phyloP scores from a whole-genome alignment of 2,888 invertebrate genomes.

The Adineta ricciae region DNA sequence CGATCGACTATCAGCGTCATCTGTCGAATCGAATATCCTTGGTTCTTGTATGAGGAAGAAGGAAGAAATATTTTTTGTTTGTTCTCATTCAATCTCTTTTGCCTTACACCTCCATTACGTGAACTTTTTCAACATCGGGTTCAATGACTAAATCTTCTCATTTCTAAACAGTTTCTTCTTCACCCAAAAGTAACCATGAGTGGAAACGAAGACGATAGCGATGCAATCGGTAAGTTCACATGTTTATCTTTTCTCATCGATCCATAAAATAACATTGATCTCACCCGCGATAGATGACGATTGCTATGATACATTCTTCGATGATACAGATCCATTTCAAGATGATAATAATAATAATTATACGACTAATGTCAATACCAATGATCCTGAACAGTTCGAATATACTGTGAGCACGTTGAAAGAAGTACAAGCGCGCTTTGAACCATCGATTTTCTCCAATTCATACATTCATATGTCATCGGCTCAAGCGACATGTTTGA shows the following conservation, averaged over 20 bases:
- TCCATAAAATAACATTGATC: not conserved
- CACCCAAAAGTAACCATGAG: not conserved
- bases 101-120: not conserved
- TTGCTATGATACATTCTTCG: not conserved
- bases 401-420: not conserved
- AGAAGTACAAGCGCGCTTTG: not conserved
- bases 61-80: not conserved
- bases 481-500: not conserved
- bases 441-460: not conserved
- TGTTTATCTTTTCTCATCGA: not conserved
- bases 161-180: not conserved
- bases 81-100: not conserved
- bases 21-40: not conserved
- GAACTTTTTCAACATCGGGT: not conserved
- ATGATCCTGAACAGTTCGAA: not conserved
- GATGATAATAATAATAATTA: conserved; percentile 15
- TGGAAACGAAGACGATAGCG: not conserved
- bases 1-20: not conserved
- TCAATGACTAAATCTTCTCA: not conserved
- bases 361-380: not conserved
- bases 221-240: not conserved
- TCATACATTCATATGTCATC: conserved; percentile 5
- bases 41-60: not conserved
- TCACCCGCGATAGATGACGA: not conserved
- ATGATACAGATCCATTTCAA: not conserved